Evolutionary conservation across 2,888 invertebrate genomes (phyloP), one percentile per base, ranked within the genome.

Genomic region (Monoplex corrugatus): DNA sequence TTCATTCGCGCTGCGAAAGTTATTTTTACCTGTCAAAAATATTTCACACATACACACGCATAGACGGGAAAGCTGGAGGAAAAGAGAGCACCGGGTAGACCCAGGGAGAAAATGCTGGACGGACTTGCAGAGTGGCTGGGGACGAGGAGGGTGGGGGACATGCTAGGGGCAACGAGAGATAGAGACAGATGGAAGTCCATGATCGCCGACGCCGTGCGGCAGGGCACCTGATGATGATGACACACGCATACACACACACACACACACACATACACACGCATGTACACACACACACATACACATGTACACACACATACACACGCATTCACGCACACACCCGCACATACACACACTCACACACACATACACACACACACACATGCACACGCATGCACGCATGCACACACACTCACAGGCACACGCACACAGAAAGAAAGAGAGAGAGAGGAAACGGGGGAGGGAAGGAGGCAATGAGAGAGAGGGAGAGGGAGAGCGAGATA

Each of bases 361-460:
- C 68, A 68, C 68, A 68, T n/a, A 68, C 68, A 68, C 68, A 68
- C 68, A 68, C 68, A 68, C 35, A 75, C 75, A 35, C 35, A 75
- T 10, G n/a, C 35, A 75, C 78, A 38, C 78, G 32, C 78, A 38
- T 38, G 32, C 78, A 38, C 78, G 38, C 35, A 38, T 38, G 16
- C 78, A 78, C 68, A 8, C 75, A 35, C 75, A 35, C 75, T 28
- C 75, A 35, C 75, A 35, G 35, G 10, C 35, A 35, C 35, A 35
- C 35, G 10, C 32, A 10, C 2, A 35, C 35, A 19, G 32, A 19
- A 10, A 35, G 8, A 19, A 19, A 19, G 50, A 13, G 50, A 13
- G 50, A 13, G 19, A 13, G 50, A 13, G 50, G 8, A 13, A 19
- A 13, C 19, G 50, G 8, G 50, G 8, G 50, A 13, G 50, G 8